Conservation (phyloP, 2,113 vertebrate species). For the Podiceps cristatus region DNA sequence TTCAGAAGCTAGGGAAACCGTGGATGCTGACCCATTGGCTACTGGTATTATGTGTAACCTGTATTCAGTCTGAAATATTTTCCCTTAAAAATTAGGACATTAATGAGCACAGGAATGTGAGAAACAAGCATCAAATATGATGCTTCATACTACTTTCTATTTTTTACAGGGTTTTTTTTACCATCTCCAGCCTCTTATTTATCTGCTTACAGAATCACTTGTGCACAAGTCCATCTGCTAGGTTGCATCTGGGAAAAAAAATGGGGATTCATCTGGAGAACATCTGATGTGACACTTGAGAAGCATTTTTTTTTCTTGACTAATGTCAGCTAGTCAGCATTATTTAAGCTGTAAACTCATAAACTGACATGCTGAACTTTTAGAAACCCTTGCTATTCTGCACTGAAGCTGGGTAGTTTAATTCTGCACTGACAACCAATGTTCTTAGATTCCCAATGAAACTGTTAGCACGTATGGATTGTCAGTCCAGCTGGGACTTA, state of each 20-base stretch:
- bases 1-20: not conserved
- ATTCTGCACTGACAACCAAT: not conserved
- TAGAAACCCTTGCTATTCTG: not conserved
- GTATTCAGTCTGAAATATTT: not conserved
- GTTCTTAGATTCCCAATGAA: not conserved
- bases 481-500: not conserved
- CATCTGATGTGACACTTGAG: not conserved
- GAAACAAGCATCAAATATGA: not conserved
- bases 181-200: not conserved
- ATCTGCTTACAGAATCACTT: not conserved
- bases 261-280: not conserved
- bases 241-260: slow-evolving; percentile 18
- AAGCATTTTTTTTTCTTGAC: not conserved
- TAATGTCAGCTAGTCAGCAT: not conserved
- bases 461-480: not conserved
- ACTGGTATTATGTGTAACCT: not conserved
- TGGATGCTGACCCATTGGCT: not conserved
- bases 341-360: not conserved
- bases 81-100: not conserved
- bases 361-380: not conserved
- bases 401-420: not conserved
- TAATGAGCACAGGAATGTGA: not conserved
- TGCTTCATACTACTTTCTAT: not conserved
- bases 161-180: not conserved
- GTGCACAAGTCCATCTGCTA: slow-evolving; percentile 3